A percentile compares a stretch with the other conserved stretches of the same genome.
phyloP scores from a whole-genome alignment of 2,888 invertebrate genomes.

The Clunio marinus region DNA sequence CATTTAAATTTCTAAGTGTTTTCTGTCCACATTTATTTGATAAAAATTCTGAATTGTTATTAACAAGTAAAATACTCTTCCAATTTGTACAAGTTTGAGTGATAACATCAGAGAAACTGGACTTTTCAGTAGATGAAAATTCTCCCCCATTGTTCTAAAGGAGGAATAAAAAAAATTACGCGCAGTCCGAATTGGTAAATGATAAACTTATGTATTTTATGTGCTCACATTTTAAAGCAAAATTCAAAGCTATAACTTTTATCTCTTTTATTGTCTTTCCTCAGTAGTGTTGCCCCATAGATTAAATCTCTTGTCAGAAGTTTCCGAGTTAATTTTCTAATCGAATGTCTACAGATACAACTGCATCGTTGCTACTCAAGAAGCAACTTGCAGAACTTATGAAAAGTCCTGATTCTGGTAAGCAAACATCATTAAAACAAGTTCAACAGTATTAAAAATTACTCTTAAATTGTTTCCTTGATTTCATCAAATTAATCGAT shows the following conservation, averaged over 20 bases:
- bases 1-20: not conserved
- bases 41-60: too few relatives aligned
- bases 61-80: too few relatives aligned
- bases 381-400: slow-evolving; percentile 34
- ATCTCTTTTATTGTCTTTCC: not conserved
- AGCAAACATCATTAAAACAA: not conserved
- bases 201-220: not conserved
- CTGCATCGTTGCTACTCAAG: slow-evolving; percentile 30
- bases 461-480: not conserved
- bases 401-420: slow-evolving; percentile 20
- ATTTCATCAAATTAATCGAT: slow-evolving; percentile 5
- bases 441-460: too few relatives aligned
- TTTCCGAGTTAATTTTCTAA: not conserved
- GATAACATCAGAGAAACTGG: too few relatives aligned
- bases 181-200: slow-evolving; percentile 13
- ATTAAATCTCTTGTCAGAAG: not conserved
- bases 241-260: not conserved
- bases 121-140: too few relatives aligned
- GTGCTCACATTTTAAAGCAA: too few relatives aligned
- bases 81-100: too few relatives aligned
- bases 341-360: slow-evolving; percentile 23
- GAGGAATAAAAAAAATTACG: too few relatives aligned
- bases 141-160: too few relatives aligned
- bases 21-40: not conserved
- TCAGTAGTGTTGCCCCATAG: not conserved